phyloP scores from a whole-genome alignment of 2,888 invertebrate genomes.

The Drosophila vallismaia region DNA sequence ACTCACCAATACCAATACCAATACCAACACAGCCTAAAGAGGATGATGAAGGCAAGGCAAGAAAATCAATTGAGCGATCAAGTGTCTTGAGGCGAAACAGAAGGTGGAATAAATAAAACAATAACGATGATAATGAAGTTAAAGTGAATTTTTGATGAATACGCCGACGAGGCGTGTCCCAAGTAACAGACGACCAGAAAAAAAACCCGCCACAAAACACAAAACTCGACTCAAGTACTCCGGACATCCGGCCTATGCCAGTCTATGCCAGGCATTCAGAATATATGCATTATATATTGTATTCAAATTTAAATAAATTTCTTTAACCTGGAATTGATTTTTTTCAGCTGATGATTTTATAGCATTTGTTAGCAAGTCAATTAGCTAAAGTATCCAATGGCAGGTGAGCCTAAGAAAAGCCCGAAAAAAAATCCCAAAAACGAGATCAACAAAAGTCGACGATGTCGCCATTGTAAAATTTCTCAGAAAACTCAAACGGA shows the following conservation, averaged over 20 bases:
- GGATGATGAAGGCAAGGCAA: slow-evolving; percentile 47
- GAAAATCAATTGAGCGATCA: slow-evolving; percentile 83
- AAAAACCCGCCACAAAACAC: slow-evolving; percentile 3
- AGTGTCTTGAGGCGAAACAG: slow-evolving; percentile 83
- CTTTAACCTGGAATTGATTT: slow-evolving; percentile 6
- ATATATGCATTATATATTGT: no score
- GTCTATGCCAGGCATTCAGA: no score
- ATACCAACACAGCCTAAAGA: slow-evolving; percentile 5
- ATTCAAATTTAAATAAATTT: background rate
- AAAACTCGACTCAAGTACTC: slow-evolving; percentile 32
- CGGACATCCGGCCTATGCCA: slow-evolving; percentile 42
- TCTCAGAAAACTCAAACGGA: slow-evolving; percentile 61
- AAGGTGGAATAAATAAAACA: slow-evolving; percentile 84
- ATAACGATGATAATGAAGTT: slow-evolving; percentile 83
- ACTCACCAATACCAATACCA: background rate
- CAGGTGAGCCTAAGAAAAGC: slow-evolving; percentile 14
- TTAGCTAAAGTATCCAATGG: slow-evolving; percentile 15
- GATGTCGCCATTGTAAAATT: slow-evolving; percentile 61
- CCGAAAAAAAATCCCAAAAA: slow-evolving; percentile 10
- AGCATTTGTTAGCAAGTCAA: slow-evolving; percentile 40
- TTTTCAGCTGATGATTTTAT: slow-evolving; percentile 22
- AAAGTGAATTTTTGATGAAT: slow-evolving; percentile 83
- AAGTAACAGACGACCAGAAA: slow-evolving; percentile 24
- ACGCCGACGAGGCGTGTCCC: slow-evolving; percentile 77
- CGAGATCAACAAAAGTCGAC: slow-evolving; percentile 33